Evolutionary conservation across 2,113 vertebrate genomes (phyloP).

Genomic region (Daubentonia madagascariensis): DNA sequence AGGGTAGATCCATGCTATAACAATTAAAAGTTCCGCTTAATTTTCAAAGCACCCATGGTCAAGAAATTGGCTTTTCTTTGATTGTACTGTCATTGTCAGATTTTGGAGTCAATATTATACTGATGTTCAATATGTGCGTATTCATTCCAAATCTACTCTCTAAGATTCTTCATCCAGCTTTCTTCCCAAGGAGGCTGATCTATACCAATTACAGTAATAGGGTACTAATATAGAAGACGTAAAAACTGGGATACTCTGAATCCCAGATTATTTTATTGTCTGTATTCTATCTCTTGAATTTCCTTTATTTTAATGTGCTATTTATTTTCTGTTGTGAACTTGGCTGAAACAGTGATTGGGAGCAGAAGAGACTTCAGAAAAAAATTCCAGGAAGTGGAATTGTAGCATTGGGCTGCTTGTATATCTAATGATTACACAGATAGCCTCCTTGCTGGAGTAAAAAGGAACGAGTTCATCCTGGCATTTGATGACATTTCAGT

Average conservation of each 20-base stretch:
- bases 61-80: not conserved
- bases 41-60: not conserved
- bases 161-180: too few relatives aligned
- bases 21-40: not conserved
- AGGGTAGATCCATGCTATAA: not conserved
- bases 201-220: not conserved
- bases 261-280: not conserved
- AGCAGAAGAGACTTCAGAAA: not conserved
- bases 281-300: not conserved
- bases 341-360: not conserved
- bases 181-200: not conserved
- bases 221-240: not conserved
- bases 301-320: not conserved
- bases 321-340: not conserved
- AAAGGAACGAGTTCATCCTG: not conserved
- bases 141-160: not conserved
- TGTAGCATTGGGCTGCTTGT: not conserved
- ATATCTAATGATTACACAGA: not conserved
- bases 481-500: not conserved
- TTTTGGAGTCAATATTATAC: not conserved
- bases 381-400: not conserved
- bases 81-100: not conserved
- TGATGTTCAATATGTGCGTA: not conserved
- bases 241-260: not conserved
- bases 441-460: not conserved